Base-by-base conservation (phyloP, 2,797 vertebrate genomes). In the Coreius guichenoti region DNA sequence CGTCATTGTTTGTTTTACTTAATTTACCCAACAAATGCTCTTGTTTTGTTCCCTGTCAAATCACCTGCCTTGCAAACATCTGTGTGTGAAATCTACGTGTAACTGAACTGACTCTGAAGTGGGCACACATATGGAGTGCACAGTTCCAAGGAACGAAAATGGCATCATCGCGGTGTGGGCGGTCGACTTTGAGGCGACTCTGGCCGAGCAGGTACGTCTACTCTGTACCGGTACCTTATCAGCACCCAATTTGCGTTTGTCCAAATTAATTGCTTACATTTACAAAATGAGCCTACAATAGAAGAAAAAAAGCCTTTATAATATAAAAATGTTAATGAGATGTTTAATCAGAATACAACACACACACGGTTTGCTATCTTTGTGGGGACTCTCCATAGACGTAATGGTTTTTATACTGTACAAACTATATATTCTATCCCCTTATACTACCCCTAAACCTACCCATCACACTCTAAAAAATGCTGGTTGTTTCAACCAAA, bases 1-100 rank as follows among this genome's bases (percentile, higher is more conserved):
- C 12, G 12, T 73, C 69, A 73, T 72, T 72, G 67, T 82, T 72
- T 72, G 33, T 23, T 65, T 45, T 5, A 21, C 77, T 80, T 80
- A 23, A 67, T 65, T 65, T 79, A 65, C 9, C 26, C n/a, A 31
- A 45, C 17, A 58, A 29, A 61, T 82, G 54, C 81, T 61, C 29
- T 75, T 56, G 56, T 45, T 65, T 73, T 63, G 54, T 61, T 61
- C 21, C 26, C 81, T 33, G 56, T 47, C 3, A 58, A 72, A 31
- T 43, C 49, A 58, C 39, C 39, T 72, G 39, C 36, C 36, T 31
- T 23, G 39, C 39, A 73, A 73, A 74, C 54, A 82, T 74, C 69
- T 82, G 80, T 45, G n/a, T 12, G 36, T 31, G 4, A 36, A 36
- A 51, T 47, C 21, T 31, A 4, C 7, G 9, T 4, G 3, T 33